A percentile compares a stretch with the other conserved stretches of the same genome.
These are phyloP conservation scores for Triplophysa siluroides DNA, from an alignment of 2,113 vertebrate species.

Conservation along the genomic window DNA sequence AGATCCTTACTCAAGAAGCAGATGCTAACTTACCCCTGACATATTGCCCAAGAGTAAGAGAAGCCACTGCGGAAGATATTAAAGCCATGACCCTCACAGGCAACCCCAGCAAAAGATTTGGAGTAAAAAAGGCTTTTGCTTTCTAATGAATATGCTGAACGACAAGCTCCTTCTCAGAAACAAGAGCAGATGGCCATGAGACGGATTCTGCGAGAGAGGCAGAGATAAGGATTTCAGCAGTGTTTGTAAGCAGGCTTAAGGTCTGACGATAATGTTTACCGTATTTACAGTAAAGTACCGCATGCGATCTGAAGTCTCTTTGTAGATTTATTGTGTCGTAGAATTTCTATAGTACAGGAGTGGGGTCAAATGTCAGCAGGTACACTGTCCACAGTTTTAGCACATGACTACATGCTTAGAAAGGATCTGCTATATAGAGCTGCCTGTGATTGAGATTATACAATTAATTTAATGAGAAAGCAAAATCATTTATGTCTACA, in stretches of 20 bases:
- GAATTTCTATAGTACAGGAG: neutral
- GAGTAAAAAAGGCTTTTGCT: constrained; percentile 54
- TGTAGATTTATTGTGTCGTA: neutral
- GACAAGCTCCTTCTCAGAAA: constrained; percentile 54
- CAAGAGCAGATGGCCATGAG: constrained; percentile 62
- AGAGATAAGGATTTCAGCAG: constrained; percentile 29
- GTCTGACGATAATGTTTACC: constrained; percentile 31
- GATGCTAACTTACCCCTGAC: constrained; percentile 72
- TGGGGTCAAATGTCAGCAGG: too few species aligned
- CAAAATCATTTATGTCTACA: too few species aligned
- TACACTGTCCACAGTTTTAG: too few species aligned
- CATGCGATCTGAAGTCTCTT: constrained; percentile 1
- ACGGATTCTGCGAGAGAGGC: constrained; percentile 34
- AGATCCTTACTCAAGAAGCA: constrained; percentile 72
- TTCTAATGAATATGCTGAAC: constrained; percentile 58
- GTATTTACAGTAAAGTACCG: constrained; percentile 17
- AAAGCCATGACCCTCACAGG: constrained; percentile 43
- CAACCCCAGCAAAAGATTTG: constrained; percentile 48
- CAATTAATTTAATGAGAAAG: too few species aligned
- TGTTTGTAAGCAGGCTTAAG: constrained; percentile 45
- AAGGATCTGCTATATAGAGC: too few species aligned
- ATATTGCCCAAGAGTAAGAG: constrained; percentile 67
- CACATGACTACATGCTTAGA: too few species aligned
- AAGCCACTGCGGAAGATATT: constrained; percentile 52
- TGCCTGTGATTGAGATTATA: too few species aligned